Evolutionary conservation across 1,140 invertebrate species (phyloP).

Genomic region (Drosophila ercepeae): DNA sequence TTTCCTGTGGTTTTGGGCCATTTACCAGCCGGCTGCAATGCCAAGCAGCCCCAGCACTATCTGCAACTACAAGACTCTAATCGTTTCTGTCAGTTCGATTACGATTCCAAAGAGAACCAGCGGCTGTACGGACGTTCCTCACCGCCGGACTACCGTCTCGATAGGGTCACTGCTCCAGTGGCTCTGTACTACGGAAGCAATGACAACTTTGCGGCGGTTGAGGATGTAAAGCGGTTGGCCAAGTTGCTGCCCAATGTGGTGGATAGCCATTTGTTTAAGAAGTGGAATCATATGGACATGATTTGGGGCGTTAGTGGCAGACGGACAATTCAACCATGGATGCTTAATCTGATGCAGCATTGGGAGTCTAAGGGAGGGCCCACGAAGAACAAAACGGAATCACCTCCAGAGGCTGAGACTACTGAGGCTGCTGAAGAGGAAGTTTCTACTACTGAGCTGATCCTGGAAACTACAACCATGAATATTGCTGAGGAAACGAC

Average conservation of each 20-base stretch:
- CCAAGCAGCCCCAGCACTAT: constrained; percentile 57
- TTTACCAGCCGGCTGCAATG: constrained; percentile 54
- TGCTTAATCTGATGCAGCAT: constrained; percentile 69
- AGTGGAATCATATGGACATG: constrained; percentile 87
- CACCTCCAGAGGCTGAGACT: neutral
- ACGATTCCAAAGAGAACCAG: constrained; percentile 80
- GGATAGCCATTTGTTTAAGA: constrained; percentile 82
- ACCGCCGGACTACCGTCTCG: constrained; percentile 86
- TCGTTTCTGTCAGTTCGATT: constrained; percentile 68
- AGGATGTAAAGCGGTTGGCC: constrained; percentile 86
- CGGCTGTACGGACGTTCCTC: constrained; percentile 82
- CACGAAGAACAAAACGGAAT: neutral
- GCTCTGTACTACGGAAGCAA: constrained; percentile 89
- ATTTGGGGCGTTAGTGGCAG: constrained; percentile 87
- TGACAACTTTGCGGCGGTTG: constrained; percentile 87
- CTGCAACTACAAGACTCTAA: constrained; percentile 48
- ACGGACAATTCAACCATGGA: constrained; percentile 85
- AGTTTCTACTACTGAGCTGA: neutral
- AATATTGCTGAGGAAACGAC: neutral
- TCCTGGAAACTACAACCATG: neutral
- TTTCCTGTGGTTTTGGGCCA: constrained; percentile 57
- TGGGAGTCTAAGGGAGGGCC: constrained; percentile 30
- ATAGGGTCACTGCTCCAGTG: constrained; percentile 86
- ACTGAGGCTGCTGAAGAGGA: constrained; percentile 8
- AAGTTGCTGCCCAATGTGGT: constrained; percentile 84